Base-by-base conservation (phyloP, 2,888 invertebrate genomes). In the Heliconius aoede region DNA sequence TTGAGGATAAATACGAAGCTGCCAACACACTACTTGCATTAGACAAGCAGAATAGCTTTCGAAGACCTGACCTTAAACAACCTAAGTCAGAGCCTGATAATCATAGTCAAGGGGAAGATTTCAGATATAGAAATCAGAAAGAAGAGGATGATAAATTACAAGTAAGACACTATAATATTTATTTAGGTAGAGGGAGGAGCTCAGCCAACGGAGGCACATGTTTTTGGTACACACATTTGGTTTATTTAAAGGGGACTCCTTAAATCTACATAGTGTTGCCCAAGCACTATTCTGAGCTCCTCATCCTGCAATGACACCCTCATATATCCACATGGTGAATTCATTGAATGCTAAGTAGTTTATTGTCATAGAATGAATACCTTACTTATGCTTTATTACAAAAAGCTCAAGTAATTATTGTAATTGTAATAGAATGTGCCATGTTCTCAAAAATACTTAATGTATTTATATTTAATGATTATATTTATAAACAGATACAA, bases 1-100 rank as follows among this genome's bases (percentile, higher is more conserved):
- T 96, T 85, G 96, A 96, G 86, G 96, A 96, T 87, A 96, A 96
- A 88, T 96, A 96, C 94, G 96, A 96, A 88, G 96, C 96, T 78
- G 96, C 96, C 7, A 96, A 95, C 82, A 96, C 95, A 76, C 88
- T 96, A 84, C 87, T 95, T 83, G 96, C 96, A 80, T 91, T 96
- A 89, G 96, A 96, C 85, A 96, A 95, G 85, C 95, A 95, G 81
- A 95, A 95, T 83, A 91, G 92, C 78, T 91, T 86, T 78, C 86
- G 90, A 79, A 89, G 93, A 82, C 87, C 90, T n/a, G 93, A 94
- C 60, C 79, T 93, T 4, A 94, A 94, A 83, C 89, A 90, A 69
- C 88, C 91, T 0, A 93, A 94, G 78, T 80, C 89, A 74, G 93
- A 94, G 76, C 88, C 91, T 13, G 93, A 94, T 5, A 89, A 81